Evolutionary conservation across 2,113 vertebrate species (phyloP).

Genomic region (Aphyosemion australe): DNA sequence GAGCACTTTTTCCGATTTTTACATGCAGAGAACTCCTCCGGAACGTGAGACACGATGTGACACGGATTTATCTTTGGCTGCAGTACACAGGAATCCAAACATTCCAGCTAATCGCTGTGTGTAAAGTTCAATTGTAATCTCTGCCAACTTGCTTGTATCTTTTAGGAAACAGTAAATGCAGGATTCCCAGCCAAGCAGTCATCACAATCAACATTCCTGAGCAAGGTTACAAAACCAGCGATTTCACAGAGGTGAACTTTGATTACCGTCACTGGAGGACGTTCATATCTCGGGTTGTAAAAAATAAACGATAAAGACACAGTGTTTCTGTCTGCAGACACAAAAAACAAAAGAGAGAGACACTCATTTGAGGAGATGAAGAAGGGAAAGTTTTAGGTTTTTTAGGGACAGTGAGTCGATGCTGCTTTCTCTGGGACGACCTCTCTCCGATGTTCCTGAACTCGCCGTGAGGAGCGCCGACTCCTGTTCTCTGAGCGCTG

Average conservation of each 20-base stretch:
- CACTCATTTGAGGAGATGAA: too few relatives aligned
- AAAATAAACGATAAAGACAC: conserved; percentile 38
- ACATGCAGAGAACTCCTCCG: neutral
- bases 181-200: conserved; percentile 72
- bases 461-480: conserved; percentile 39
- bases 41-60: conserved; percentile 36
- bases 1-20: neutral
- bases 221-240: conserved; percentile 74
- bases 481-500: conserved; percentile 53
- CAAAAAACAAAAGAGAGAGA: neutral
- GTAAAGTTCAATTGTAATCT: conserved; percentile 79
- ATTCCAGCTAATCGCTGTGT: conserved; percentile 76
- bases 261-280: conserved; percentile 46
- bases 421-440: neutral
- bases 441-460: conserved; percentile 5
- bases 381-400: neutral
- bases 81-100: conserved; percentile 68
- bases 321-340: conserved; percentile 7
- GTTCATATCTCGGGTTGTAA: conserved; percentile 46
- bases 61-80: conserved; percentile 64
- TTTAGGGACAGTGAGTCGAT: neutral
- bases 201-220: conserved; percentile 80
- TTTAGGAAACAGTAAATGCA: conserved; percentile 75
- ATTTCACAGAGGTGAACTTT: conserved; percentile 54
- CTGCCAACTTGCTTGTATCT: conserved; percentile 71